phyloP scores from a whole-genome alignment of 2,113 vertebrate genomes.

The Galemys pyrenaicus region DNA sequence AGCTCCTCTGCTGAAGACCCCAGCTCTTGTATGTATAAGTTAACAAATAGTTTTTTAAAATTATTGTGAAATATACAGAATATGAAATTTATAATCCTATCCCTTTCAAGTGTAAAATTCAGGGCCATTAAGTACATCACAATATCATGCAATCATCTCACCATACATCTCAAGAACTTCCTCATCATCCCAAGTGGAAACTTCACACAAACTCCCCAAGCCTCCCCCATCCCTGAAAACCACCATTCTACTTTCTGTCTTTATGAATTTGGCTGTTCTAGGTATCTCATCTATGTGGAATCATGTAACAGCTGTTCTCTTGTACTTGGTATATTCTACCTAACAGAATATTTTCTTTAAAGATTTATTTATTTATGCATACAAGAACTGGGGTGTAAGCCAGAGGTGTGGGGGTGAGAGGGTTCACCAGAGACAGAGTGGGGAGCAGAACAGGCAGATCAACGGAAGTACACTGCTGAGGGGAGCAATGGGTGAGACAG shows the following conservation, averaged over 20 bases:
- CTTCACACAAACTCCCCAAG: not conserved
- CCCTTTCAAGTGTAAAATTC: not conserved
- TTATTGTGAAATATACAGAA: not conserved
- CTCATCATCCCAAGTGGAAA: not conserved
- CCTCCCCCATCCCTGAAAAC: not conserved
- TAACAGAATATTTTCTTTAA: not conserved
- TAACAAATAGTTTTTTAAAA: not conserved
- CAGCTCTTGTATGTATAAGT: too few relatives aligned
- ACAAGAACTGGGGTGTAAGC: too few relatives aligned
- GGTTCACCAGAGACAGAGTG: too few relatives aligned
- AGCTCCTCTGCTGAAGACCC: too few relatives aligned
- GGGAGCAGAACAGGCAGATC: too few relatives aligned
- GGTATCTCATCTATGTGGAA: not conserved
- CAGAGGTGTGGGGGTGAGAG: too few relatives aligned
- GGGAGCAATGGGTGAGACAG: too few relatives aligned
- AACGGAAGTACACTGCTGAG: too few relatives aligned
- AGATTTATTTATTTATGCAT: too few relatives aligned
- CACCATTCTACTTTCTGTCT: not conserved
- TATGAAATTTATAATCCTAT: not conserved
- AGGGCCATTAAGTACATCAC: not conserved
- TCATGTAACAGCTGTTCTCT: not conserved
- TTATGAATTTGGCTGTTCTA: not conserved
- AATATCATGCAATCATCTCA: not conserved
- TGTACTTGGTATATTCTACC: not conserved
- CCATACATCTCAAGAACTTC: not conserved